Base-by-base conservation (phyloP, 2,888 invertebrate species). In the Sipunculus nudus region DNA sequence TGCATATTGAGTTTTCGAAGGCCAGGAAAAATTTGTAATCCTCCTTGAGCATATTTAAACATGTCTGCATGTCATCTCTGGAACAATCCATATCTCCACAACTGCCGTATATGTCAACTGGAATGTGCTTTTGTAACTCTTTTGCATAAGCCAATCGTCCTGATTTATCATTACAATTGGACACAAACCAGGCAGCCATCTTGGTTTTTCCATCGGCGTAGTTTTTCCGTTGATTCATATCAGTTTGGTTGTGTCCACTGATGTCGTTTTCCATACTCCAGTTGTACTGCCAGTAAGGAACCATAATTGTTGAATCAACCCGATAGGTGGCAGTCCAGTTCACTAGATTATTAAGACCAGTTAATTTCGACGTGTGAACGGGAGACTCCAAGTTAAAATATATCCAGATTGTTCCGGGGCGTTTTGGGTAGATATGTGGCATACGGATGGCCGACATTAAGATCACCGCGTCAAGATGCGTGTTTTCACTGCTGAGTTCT, bases 251-350 rank as follows among this genome's bases (percentile, higher is more conserved):
- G 13, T 16, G 13, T 10, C 23, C n/a, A n/a, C n/a, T n/a, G n/a
- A n/a, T n/a, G 19, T 8, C n/a, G 49, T 59, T 58, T 13, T 35
- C 45, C 43, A 91, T 93, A 82, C n/a, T n/a, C n/a, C 94, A 94
- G 50, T 92, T 91, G 92, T 95, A 97, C 73, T 92, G 85, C 83
- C 96, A 96, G 83, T 97, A 97, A 0, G 97, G 97, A 0, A 97
- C 92, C 13, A 97, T 96, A 67, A 97, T 90, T 79, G 96, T 96
- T 25, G 96, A 96, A 81, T 97, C 96, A 60, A 90, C 89, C 64
- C 97, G 88, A 81, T 97, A 97, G 0, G 96, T 96, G 1, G 96
- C 93, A 8, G 97, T 97, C 96, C 96, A 96, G 86, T 97, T 97
- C 84, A 96, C 54, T 2, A 31, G 31, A 77, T 91, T 89, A 13